Evolutionary conservation across 2,888 invertebrate species (phyloP).

Genomic region (Clostera curtula): DNA sequence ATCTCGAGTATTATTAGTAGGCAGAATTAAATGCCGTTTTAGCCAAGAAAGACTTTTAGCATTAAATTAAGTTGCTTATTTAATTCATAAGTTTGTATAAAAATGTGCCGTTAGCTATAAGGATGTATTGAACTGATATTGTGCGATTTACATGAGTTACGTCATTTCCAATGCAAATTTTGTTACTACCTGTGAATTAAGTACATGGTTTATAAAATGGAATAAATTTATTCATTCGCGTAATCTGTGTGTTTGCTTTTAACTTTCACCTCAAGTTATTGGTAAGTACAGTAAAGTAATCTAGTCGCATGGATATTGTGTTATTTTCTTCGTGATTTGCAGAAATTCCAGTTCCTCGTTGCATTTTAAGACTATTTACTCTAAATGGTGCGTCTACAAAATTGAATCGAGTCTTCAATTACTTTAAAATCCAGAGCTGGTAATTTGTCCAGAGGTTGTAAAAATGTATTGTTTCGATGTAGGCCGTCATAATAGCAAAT

Average conservation of each 20-base stretch:
- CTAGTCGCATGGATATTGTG: too few species aligned
- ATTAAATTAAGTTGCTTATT: slow-evolving; percentile 56
- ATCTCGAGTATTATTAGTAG: slow-evolving; percentile 54
- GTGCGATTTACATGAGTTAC: slow-evolving; percentile 39
- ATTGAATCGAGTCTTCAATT: too few species aligned
- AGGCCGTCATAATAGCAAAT: too few species aligned
- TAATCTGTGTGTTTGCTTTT: slow-evolving; percentile 25
- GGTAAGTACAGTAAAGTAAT: too few species aligned
- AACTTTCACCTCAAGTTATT: slow-evolving; percentile 9
- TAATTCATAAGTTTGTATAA: slow-evolving; percentile 36
- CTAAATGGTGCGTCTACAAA: too few species aligned
- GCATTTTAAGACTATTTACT: too few species aligned
- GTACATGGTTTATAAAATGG: slow-evolving; percentile 46
- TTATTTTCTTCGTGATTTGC: too few species aligned
- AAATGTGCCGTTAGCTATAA: slow-evolving; percentile 54
- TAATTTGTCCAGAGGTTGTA: too few species aligned
- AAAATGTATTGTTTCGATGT: too few species aligned
- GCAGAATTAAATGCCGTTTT: slow-evolving; percentile 47
- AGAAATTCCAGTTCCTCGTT: too few species aligned
- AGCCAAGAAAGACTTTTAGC: slow-evolving; percentile 68
- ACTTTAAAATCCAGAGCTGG: too few species aligned
- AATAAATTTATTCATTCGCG: slow-evolving; percentile 44
- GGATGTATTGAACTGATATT: slow-evolving; percentile 56
- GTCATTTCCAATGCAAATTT: slow-evolving; percentile 40
- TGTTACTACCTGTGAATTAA: slow-evolving; percentile 43